Percentiles rank a stretch among this genome's conserved stretches.
These are phyloP conservation scores for Pristis pectinata DNA, from an alignment of 2,797 vertebrate genomes.

Conservation along the genomic window DNA sequence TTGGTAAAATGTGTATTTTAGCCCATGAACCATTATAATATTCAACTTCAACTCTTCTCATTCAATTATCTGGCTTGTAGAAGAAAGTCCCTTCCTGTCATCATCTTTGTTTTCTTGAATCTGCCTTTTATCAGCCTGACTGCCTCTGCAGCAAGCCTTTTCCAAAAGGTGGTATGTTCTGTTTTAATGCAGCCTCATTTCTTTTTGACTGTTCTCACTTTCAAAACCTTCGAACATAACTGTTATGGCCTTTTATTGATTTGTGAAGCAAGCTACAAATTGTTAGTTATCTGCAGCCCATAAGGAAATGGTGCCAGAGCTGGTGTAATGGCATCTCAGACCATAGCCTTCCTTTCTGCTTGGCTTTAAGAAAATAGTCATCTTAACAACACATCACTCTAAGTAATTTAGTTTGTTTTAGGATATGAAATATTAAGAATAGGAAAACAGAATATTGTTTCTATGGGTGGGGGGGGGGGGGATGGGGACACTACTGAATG, in stretches of 20 bases:
- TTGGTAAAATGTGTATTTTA: neutral
- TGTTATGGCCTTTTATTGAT: neutral
- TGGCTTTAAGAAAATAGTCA: neutral
- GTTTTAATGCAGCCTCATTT: neutral
- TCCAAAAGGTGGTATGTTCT: neutral
- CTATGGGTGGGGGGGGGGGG: too few relatives aligned
- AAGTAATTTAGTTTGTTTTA: too few relatives aligned
- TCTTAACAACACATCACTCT: neutral
- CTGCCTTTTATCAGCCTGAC: neutral
- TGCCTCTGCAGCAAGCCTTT: neutral
- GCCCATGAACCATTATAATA: neutral
- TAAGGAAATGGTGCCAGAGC: neutral
- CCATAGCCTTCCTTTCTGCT: neutral
- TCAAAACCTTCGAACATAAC: neutral
- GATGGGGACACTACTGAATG: too few relatives aligned
- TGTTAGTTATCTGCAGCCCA: neutral
- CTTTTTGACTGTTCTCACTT: neutral
- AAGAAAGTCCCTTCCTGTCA: neutral
- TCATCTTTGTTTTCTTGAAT: neutral
- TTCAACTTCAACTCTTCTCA: neutral
- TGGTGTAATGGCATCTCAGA: neutral
- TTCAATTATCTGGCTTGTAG: neutral
- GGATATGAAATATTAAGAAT: too few relatives aligned
- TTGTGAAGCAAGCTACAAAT: neutral
- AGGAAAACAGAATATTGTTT: too few relatives aligned